Conservation (phyloP, 2,888 invertebrate genomes). For the Ectropis crepuscularia region DNA sequence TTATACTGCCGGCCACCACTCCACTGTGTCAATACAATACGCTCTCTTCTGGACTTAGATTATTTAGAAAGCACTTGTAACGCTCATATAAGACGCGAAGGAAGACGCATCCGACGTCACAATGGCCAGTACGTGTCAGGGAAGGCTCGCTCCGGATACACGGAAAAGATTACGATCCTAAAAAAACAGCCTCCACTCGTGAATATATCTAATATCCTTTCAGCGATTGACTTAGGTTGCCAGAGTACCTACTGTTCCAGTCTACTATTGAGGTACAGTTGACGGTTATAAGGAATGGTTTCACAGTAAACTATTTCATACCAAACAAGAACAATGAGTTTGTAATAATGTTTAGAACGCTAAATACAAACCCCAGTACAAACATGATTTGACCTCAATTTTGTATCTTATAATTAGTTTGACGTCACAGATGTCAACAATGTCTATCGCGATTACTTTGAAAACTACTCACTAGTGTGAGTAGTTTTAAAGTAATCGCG, state of each 20-base stretch:
- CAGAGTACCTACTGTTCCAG: conserved; percentile 51
- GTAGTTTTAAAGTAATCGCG: too few relatives aligned
- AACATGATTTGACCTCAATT: too few relatives aligned
- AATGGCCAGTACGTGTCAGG: conserved; percentile 83
- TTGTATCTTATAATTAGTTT: too few relatives aligned
- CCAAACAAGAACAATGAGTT: too few relatives aligned
- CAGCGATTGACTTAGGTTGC: conserved; percentile 68
- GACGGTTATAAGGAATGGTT: not conserved
- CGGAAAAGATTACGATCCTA: conserved; percentile 83
- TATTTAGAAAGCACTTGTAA: conserved; percentile 86
- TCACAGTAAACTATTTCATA: not conserved
- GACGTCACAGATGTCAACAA: too few relatives aligned
- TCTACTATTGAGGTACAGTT: conserved; percentile 35
- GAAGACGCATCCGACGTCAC: conserved; percentile 82
- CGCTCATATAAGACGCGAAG: conserved; percentile 85
- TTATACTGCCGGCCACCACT: conserved; percentile 85
- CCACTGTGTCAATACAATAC: conserved; percentile 86
- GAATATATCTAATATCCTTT: conserved; percentile 77
- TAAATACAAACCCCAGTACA: too few relatives aligned
- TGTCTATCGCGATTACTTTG: too few relatives aligned
- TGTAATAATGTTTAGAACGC: too few relatives aligned
- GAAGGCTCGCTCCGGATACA: conserved; percentile 76
- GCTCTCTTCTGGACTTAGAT: conserved; percentile 85
- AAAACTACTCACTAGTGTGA: too few relatives aligned
- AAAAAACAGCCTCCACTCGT: conserved; percentile 80